Conservation (phyloP, 1,140 invertebrate genomes). For the Achatina immaculata region DNA sequence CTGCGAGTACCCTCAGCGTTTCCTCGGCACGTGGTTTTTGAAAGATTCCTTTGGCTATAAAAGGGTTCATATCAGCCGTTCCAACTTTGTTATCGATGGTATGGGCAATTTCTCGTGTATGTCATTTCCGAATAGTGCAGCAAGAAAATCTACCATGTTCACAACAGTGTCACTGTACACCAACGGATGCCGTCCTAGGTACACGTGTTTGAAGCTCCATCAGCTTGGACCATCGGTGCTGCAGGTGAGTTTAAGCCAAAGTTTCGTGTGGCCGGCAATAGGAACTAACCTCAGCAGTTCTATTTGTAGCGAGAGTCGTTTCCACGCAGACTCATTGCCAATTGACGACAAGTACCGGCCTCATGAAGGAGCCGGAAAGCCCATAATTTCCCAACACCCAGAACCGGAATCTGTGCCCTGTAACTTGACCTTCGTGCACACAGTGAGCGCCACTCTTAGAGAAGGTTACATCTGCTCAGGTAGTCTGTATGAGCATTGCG, state of each 20-base stretch:
- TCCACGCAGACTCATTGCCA: slow-evolving; percentile 49
- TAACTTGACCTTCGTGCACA: slow-evolving; percentile 44
- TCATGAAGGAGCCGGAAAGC: slow-evolving; percentile 46
- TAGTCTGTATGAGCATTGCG: slow-evolving; percentile 49
- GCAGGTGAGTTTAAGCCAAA: slow-evolving; percentile 47
- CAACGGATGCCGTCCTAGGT: slow-evolving; percentile 58
- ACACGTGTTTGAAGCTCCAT: slow-evolving; percentile 50
- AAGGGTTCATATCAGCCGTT: slow-evolving; percentile 41
- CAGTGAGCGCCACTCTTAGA: slow-evolving; percentile 45
- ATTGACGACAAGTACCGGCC: slow-evolving; percentile 52
- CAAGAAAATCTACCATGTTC: slow-evolving; percentile 38
- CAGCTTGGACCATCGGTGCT: slow-evolving; percentile 44
- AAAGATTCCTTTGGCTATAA: slow-evolving; percentile 32
- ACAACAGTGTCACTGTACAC: slow-evolving; percentile 50
- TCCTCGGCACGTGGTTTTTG: slow-evolving; percentile 46
- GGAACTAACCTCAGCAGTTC: slow-evolving; percentile 36
- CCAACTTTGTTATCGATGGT: slow-evolving; percentile 40
- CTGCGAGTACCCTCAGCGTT: slow-evolving; percentile 47
- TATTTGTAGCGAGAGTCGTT: slow-evolving; percentile 44
- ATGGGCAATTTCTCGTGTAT: slow-evolving; percentile 54
- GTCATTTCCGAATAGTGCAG: slow-evolving; percentile 44
- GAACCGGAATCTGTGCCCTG: slow-evolving; percentile 35
- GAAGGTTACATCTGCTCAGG: slow-evolving; percentile 49
- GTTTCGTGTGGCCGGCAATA: slow-evolving; percentile 48
- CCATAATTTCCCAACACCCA: slow-evolving; percentile 42